These are phyloP conservation scores for Numida meleagris DNA, from an alignment of 2,113 vertebrate genomes.

Conservation along the genomic window DNA sequence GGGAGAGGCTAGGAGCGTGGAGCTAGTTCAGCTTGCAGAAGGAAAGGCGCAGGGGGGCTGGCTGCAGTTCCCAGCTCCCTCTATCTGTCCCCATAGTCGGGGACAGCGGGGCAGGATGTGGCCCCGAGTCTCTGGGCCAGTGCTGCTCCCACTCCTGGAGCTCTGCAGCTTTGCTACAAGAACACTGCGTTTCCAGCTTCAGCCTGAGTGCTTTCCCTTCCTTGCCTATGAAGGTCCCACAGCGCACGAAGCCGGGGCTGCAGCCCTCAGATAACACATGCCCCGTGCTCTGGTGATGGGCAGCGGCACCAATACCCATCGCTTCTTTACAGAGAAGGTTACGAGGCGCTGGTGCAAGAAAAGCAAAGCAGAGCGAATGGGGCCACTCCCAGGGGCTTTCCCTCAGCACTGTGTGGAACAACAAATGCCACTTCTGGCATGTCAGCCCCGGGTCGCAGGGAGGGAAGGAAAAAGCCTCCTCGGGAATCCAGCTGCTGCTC, in stretches of 20 bases:
- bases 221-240: not conserved
- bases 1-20: not conserved
- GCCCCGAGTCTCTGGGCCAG: not conserved
- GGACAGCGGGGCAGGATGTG: not conserved
- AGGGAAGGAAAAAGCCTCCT: constrained; percentile 51
- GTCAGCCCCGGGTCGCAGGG: constrained; percentile 13
- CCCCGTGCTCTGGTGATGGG: fast-evolving
- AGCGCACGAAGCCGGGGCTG: not conserved
- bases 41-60: not conserved
- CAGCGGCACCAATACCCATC: not conserved
- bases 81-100: not conserved
- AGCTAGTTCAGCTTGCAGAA: not conserved
- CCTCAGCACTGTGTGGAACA: constrained; percentile 32
- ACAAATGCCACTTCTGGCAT: constrained; percentile 24
- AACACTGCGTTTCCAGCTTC: not conserved
- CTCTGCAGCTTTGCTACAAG: not conserved
- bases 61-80: not conserved
- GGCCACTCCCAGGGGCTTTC: constrained; percentile 32
- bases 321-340: fast-evolving
- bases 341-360: not conserved
- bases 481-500: constrained; percentile 61
- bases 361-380: not conserved
- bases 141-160: not conserved
- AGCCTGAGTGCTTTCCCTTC: not conserved
- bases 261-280: not conserved